Evolutionary conservation across 2,888 invertebrate genomes (phyloP), one percentile per base, ranked within the genome.

Genomic region (Troides helena): DNA sequence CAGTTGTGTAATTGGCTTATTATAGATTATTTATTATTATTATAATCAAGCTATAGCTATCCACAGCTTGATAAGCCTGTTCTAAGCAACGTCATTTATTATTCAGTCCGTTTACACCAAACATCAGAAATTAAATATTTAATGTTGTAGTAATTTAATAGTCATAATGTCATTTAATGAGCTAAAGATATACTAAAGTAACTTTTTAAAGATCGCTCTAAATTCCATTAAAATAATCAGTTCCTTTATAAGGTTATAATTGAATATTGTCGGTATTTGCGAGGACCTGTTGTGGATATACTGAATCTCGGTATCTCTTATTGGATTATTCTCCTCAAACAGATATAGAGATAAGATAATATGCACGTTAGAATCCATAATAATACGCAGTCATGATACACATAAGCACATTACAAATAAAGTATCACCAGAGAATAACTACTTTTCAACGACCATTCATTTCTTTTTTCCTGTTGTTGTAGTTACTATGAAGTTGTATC

Each of bases 271-370:
- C 30, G 64, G 68, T 70, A 62, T 72, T 60, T 67, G 65, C 67
- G 67, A 62, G 65, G 63, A 71, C 65, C 72, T 72, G 73, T 74
- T 70, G 23, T 74, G 68, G 74, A 71, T 71, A 76, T 71, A 70
- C 68, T 70, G 71, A 81, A 83, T 78, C 73, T 71, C 74, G 79
- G 79, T 89, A 89, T 87, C 85, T 81, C 68, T 70, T 70, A 75
- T 77, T 72, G 82, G 85, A 86, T 88, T 85, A 88, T 80, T 83
- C 83, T 86, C 80, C 81, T 73, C 80, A 88, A 85, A 89, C 79
- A 89, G 87, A 88, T 87, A 87, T 84, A 78, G 69, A 73, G 89
- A 88, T 89, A 87, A 88, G 87, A 82, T 83, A 80, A 68, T 68
- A 53, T 65, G 57, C 64, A 64, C 64, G 62, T 56, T 67, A 57